Evolutionary conservation across 2,797 vertebrate species (phyloP), one percentile per base, ranked within the genome.

Genomic region (Phrynocephalus guinanensis): DNA sequence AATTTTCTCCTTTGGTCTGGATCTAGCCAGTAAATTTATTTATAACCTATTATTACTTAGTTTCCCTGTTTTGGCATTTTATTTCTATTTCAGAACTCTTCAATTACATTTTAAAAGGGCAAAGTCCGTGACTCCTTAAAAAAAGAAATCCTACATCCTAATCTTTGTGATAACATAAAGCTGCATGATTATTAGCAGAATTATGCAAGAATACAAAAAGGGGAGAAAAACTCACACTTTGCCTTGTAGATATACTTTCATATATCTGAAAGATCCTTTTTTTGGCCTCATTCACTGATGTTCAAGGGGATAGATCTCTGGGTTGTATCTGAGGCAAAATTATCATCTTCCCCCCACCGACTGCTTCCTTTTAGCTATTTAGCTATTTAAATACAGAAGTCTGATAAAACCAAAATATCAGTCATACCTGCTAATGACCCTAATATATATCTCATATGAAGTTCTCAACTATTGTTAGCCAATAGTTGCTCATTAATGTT

Each of bases 311-410:
- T 66, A 52, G 76, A 38, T 87, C 91, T 90, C 91, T 87, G 0
- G 76, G 78, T 75, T 52, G 33, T 84, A 70, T 75, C 79, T 89
- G 88, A 87, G 93, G 89, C 18, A 0, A 83, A 91, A 91, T 91
- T 63, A 28, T 83, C 81, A 2, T 86, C 90, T 93, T 87, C 88
- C 81, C 89, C 71, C 68, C 38, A 44, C 38, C 83, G 80, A 68
- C 56, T 4, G 28, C n/a, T 79, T 38, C 44, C 68, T 92, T 91
- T 91, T 82, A 91, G 88, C 92, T 87, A 89, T 91, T 91, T 82
- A 91, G 88, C 92, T 87, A 89, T 92, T 92, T 85, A 90, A 93
- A 94, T 81, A 26, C 68, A 90, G 48, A 72, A 60, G 24, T 48
- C 28, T 91, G 89, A 90, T 91, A 84, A 91, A 88, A 90, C 56